phyloP scores from a whole-genome alignment of 2,113 vertebrate genomes.

The Mustela lutreola region DNA sequence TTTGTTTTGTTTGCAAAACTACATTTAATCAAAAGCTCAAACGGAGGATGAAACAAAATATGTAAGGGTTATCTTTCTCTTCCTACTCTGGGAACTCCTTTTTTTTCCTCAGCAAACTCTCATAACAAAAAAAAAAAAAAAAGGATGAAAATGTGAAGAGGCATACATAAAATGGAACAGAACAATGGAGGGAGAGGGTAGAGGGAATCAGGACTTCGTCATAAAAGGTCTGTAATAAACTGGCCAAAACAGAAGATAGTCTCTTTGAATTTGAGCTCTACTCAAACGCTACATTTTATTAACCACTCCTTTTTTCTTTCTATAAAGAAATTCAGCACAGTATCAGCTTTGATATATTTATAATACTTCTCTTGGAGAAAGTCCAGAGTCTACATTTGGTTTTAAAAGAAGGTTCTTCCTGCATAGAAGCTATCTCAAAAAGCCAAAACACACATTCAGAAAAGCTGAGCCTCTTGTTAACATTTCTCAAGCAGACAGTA shows the following conservation, averaged over 20 bases:
- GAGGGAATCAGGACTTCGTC: neutral
- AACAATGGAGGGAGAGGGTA: accelerated
- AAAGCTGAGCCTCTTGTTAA: conserved; percentile 81
- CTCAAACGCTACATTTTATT: conserved; percentile 13
- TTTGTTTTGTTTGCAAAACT: neutral
- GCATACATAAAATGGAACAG: accelerated
- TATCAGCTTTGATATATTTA: conserved; percentile 69
- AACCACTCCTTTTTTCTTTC: conserved; percentile 53
- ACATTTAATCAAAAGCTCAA: neutral
- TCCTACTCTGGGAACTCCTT: neutral
- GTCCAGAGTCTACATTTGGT: conserved; percentile 78
- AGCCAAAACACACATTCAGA: conserved; percentile 59
- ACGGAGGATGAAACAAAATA: neutral
- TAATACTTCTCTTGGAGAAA: conserved; percentile 79
- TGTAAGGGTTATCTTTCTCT: neutral
- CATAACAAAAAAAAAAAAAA: neutral
- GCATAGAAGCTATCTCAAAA: conserved; percentile 75
- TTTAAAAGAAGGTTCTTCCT: conserved; percentile 81
- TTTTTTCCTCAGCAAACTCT: neutral
- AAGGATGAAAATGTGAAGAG: neutral
- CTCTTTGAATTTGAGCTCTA: neutral
- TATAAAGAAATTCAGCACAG: conserved; percentile 48
- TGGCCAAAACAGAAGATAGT: neutral
- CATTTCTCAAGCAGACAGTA: conserved; percentile 83
- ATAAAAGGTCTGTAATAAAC: neutral